Evolutionary conservation across 2,888 invertebrate genomes (phyloP).

Genomic region (Drosophila picticornis): DNA sequence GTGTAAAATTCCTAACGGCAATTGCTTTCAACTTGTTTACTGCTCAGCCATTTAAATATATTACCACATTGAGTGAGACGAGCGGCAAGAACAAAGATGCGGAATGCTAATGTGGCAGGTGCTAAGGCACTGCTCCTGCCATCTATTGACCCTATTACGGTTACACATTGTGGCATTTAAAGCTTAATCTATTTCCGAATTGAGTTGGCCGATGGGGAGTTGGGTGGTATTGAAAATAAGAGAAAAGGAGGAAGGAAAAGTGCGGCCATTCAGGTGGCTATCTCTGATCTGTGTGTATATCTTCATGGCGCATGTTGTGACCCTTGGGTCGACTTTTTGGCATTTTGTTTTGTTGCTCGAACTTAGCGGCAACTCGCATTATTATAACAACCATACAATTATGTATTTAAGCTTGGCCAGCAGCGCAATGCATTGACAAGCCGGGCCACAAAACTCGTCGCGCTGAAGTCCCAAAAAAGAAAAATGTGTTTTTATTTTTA

Average conservation of each 20-base stretch:
- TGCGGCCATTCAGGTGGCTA: constrained; percentile 43
- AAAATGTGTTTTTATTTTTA: background rate
- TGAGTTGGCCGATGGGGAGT: background rate
- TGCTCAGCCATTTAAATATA: constrained; percentile 58
- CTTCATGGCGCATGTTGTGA: constrained; percentile 33
- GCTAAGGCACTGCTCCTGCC: constrained; percentile 22
- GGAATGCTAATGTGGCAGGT: constrained; percentile 60
- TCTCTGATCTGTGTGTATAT: constrained; percentile 55
- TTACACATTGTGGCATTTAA: constrained; percentile 61
- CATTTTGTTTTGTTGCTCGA: constrained; percentile 42
- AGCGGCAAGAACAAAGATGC: constrained; percentile 51
- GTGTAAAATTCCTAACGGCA: constrained; percentile 35
- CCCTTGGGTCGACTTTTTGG: constrained; percentile 40
- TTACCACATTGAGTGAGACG: constrained; percentile 45
- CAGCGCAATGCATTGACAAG: constrained; percentile 56
- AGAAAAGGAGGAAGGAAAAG: constrained; percentile 13
- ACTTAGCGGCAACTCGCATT: constrained; percentile 74
- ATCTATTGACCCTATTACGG: constrained; percentile 61
- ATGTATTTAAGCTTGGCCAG: constrained; percentile 69
- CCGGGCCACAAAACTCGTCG: background rate
- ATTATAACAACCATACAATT: constrained; percentile 74
- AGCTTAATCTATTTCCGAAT: constrained; percentile 62
- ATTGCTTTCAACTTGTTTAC: constrained; percentile 54
- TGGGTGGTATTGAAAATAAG: background rate
- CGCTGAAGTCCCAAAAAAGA: constrained; percentile 2